Conservation (phyloP, 1,140 invertebrate genomes). For the Lanistes nyassanus region DNA sequence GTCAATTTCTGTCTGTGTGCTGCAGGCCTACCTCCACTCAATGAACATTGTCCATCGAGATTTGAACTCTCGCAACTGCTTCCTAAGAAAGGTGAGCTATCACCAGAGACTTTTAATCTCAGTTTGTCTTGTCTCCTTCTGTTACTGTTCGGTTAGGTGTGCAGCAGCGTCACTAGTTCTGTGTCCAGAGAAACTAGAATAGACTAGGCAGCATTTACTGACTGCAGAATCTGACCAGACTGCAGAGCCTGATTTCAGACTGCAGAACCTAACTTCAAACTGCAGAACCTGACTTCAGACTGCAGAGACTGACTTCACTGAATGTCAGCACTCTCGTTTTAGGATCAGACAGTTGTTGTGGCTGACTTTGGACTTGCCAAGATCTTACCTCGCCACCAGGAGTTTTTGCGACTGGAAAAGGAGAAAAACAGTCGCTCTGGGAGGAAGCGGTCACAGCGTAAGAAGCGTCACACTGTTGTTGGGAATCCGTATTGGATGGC, state of each 20-base stretch:
- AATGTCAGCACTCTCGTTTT: constrained; percentile 23
- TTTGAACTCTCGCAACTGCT: constrained; percentile 65
- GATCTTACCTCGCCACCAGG: constrained; percentile 46
- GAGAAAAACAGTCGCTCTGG: constrained; percentile 18
- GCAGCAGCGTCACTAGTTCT: too few species aligned
- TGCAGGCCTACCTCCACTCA: constrained; percentile 64
- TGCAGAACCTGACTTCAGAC: too few species aligned
- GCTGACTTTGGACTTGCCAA: constrained; percentile 66
- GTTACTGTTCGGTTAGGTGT: too few species aligned
- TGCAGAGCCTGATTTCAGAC: too few species aligned
- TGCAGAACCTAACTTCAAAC: too few species aligned
- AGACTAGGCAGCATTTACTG: too few species aligned
- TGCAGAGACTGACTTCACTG: too few species aligned
- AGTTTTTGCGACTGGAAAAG: constrained; percentile 17
- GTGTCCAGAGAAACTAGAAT: too few species aligned
- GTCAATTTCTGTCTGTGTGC: constrained; percentile 18
- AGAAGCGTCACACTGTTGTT: constrained; percentile 65
- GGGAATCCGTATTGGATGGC: constrained; percentile 68
- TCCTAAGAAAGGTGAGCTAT: constrained; percentile 57
- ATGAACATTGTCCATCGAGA: constrained; percentile 66
- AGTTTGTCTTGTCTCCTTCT: too few species aligned
- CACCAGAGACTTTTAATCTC: not conserved
- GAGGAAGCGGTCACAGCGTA: constrained; percentile 48
- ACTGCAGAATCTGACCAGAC: too few species aligned
- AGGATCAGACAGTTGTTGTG: constrained; percentile 64